Evolutionary conservation across 2,113 vertebrate genomes (phyloP), one percentile per base, ranked within the genome.

Genomic region (Tympanuchus pallidicinctus): DNA sequence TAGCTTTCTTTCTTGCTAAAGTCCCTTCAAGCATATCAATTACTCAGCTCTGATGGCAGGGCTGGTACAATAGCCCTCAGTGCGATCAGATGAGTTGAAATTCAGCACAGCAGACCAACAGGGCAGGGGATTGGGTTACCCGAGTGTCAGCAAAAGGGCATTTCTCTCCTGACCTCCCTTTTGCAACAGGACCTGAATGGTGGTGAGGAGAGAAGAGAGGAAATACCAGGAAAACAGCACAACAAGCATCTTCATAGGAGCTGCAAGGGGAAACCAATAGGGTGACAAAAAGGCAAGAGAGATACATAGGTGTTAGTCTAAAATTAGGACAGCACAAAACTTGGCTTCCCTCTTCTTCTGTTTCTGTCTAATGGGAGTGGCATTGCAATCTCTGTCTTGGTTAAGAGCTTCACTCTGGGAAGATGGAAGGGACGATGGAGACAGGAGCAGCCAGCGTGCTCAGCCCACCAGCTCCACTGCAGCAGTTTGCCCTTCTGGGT

Each of bases 1-100:
- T 95, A 97, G 93, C 79, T 96, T 94, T 93, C 88, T 92, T 89
- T 78, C 92, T 96, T 95, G 95, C 95, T 96, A 95, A 94, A 40
- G 79, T 91, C 96, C 94, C 94, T 97, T 94, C 96, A 90, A 96
- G 96, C 89, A 94, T 82, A 96, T 91, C 89, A 43, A 48, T 92
- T 97, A 90, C 94, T 91, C 65, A 52, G 95, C 80, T 96, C 93
- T 87, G 86, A 94, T 93, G 96, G 95, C 95, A 83, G 66, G 88
- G 91, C 85, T 6, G 10, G 94, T 28, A 88, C 75, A 93, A 96
- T 92, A 80, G 93, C 88, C 88, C 28, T 42, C 34, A 34, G 87
- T 88, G 91, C 87, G 59, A n/a, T 60, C 61, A 89, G 91, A 87
- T 73, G 94, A 97, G 93, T 25, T 87, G 80, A 90, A 96, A 92